These are phyloP conservation scores for Ascidia mentula DNA, from an alignment of 23 tunicate genomes.

Conservation along the genomic window DNA sequence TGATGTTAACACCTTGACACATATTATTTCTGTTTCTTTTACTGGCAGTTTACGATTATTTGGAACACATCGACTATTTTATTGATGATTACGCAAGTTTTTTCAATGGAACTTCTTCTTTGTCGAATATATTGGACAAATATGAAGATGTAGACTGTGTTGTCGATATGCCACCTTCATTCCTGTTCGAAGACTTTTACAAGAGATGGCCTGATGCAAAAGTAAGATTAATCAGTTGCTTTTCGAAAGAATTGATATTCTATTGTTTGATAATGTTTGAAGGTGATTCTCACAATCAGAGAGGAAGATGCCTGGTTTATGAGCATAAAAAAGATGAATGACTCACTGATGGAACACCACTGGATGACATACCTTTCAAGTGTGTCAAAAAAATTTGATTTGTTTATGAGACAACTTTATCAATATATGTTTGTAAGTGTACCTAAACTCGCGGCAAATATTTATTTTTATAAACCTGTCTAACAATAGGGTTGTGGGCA, in stretches of 20 bases:
- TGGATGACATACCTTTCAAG: constrained; percentile 44
- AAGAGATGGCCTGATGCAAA: constrained; percentile 51
- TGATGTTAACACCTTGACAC: not conserved
- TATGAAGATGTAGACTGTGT: constrained; percentile 37
- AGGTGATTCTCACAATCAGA: constrained; percentile 44
- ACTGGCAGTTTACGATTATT: constrained; percentile 32
- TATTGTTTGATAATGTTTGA: not conserved
- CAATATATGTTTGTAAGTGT: constrained; percentile 35
- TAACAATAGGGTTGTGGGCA: constrained; percentile 23
- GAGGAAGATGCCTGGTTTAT: constrained; percentile 51
- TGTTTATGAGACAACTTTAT: constrained; percentile 39
- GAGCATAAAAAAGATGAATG: constrained; percentile 53
- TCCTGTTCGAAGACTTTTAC: constrained; percentile 43
- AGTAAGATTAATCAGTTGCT: constrained; percentile 12
- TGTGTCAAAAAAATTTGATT: constrained; percentile 7
- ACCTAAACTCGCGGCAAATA: not conserved
- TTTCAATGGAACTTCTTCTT: not conserved
- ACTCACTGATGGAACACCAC: constrained; percentile 7
- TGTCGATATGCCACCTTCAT: constrained; percentile 56
- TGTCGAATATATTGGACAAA: constrained; percentile 35
- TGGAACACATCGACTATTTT: constrained; percentile 39
- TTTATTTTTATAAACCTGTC: not conserved
- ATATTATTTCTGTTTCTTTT: not conserved
- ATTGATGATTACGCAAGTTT: constrained; percentile 32
- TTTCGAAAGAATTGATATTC: too few relatives aligned